Evolutionary conservation across 2,888 invertebrate species (phyloP).

Genomic region (Drosophila dives): DNA sequence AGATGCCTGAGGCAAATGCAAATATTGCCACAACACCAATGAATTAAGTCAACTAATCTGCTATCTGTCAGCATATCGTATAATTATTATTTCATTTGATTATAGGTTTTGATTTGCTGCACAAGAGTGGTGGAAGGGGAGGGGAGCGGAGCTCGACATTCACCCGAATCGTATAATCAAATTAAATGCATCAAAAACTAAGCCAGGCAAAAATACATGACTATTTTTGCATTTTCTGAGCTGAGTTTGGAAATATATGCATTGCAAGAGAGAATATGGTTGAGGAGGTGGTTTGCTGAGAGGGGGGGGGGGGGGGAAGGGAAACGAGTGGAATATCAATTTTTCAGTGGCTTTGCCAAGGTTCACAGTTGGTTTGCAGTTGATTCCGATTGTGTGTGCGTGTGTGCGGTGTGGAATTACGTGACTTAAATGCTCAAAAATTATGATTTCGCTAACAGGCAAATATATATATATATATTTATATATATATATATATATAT

Average conservation of each 20-base stretch:
- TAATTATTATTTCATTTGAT: conserved; percentile 57
- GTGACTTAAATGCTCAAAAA: conserved; percentile 77
- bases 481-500: conserved; percentile 1
- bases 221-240: conserved; percentile 42
- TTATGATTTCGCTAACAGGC: conserved; percentile 70
- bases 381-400: conserved; percentile 34
- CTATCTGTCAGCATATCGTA: conserved; percentile 41
- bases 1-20: conserved; percentile 42
- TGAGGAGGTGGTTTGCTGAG: neutral
- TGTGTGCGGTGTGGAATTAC: conserved; percentile 53
- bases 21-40: conserved; percentile 52
- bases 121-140: neutral
- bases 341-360: conserved; percentile 55
- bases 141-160: conserved; percentile 4
- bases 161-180: conserved; percentile 44
- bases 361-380: conserved; percentile 41
- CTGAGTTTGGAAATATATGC: conserved; percentile 42
- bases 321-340: conserved; percentile 50
- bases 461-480: conserved; percentile 5
- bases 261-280: conserved; percentile 27
- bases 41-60: conserved; percentile 54
- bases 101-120: conserved; percentile 39
- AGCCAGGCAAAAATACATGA: conserved; percentile 18
- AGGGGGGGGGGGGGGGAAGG: neutral
- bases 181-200: conserved; percentile 52